Evolutionary conservation across 1,140 invertebrate species (phyloP).

Genomic region (Atopsyche davidsoni): DNA sequence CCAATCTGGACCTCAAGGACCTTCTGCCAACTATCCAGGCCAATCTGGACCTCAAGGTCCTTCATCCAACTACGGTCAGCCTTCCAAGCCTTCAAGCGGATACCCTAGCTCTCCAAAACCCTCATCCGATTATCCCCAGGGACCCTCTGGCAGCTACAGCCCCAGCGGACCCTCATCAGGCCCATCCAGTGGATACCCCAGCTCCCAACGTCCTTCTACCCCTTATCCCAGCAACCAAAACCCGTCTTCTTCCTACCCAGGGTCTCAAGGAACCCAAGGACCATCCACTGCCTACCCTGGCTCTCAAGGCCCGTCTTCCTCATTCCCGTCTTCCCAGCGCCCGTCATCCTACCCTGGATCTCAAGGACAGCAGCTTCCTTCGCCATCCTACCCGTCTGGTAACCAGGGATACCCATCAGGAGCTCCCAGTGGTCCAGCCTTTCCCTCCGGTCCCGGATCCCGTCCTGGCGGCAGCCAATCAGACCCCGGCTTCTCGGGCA

Average conservation of each 20-base stretch:
- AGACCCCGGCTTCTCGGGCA: constrained; percentile 29
- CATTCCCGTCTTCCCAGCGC: constrained; percentile 26
- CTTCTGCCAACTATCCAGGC: constrained; percentile 25
- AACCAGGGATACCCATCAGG: constrained; percentile 43
- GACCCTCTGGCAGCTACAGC: constrained; percentile 26
- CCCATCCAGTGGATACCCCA: constrained; percentile 10
- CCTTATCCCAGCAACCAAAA: constrained; percentile 4
- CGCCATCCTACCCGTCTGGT: constrained; percentile 20
- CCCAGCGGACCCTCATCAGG: constrained; percentile 25
- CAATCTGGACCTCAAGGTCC: constrained; percentile 31
- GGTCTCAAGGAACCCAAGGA: constrained; percentile 26
- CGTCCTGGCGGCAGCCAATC: constrained; percentile 24
- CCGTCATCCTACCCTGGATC: constrained; percentile 29
- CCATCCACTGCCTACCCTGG: constrained; percentile 18
- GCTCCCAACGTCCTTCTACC: constrained; percentile 3
- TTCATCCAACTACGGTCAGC: constrained; percentile 31
- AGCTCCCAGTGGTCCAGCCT: constrained; percentile 40
- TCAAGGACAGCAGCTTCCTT: constrained; percentile 31
- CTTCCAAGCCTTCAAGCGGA: constrained; percentile 32
- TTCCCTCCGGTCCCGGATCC: constrained; percentile 33
- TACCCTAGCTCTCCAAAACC: constrained; percentile 27
- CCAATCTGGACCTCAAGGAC: constrained; percentile 24
- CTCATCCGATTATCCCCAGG: too few relatives aligned
- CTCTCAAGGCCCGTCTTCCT: constrained; percentile 14
- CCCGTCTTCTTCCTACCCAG: constrained; percentile 23